Evolutionary conservation across 2,113 vertebrate genomes (phyloP), one percentile per base, ranked within the genome.

Genomic region (Crotalus horridus): DNA sequence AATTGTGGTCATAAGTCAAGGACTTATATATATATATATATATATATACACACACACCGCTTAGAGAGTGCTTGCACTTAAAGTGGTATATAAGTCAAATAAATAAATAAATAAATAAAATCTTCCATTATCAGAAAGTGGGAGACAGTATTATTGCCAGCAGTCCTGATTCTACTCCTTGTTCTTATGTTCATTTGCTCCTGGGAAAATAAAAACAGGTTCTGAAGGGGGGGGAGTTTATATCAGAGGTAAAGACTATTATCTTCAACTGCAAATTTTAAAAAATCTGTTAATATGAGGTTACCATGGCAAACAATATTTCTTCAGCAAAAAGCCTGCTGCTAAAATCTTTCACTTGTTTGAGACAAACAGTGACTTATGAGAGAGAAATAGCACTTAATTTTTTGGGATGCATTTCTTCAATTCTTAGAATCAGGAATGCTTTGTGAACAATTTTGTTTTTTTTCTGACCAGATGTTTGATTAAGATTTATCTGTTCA

Each of bases 271-370:
- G 69, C 17, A 95, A 48, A 33, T 33, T 23, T 61, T 26, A 93
- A 93, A 95, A 89, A 95, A 13, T 46, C 93, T 96, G 87, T 33
- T 94, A 95, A 95, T 95, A 90, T 93, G 95, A 95, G n/a, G 87
- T 93, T 92, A 95, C 48, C 10, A 55, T 43, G 51, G 33, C 69
- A 90, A 94, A 95, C 92, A 6, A 89, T 7, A 93, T 92, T 93
- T 90, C 92, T 56, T 93, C 53, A 92, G 26, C 43, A 90, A 86
- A 74, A 93, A 91, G 74, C 92, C 91, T 93, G 23, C 46, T 51
- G 88, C 48, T 56, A 39, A 92, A 93, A 88, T 56, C 93, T 64
- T 91, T 94, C 11, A 88, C 87, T 88, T 92, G 29, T 0, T 0
- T 69, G 92, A 92, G 92, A 54, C 4, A 64, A 90, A 20, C 26